Conservation (phyloP, 2,797 vertebrate species). For the Labeo calbasu region DNA sequence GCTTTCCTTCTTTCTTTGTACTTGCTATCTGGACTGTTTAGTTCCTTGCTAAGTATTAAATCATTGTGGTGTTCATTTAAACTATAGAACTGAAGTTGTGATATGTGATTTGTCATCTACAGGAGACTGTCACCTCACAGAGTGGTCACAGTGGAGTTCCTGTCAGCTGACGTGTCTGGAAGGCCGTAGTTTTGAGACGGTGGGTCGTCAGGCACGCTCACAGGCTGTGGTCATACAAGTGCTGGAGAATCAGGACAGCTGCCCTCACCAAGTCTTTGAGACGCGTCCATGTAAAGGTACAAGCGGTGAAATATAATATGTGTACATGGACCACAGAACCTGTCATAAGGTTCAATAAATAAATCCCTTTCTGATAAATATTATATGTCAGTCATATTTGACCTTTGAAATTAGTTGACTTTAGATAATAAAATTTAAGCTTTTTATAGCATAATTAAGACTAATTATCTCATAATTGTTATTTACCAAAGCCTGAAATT, state of each 20-base stretch:
- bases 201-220: conserved; percentile 88
- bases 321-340: no score
- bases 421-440: not conserved
- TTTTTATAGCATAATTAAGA: not conserved
- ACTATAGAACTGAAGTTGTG: not conserved
- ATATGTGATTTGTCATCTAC: conserved; percentile 6
- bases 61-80: not conserved
- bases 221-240: conserved; percentile 87
- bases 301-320: not conserved
- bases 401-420: not conserved
- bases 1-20: not conserved
- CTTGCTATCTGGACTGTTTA: no score
- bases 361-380: not conserved
- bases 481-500: not conserved
- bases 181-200: conserved; percentile 90
- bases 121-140: conserved; percentile 95
- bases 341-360: no score
- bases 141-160: conserved; percentile 94
- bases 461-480: not conserved
- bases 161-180: conserved; percentile 94
- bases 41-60: not conserved
- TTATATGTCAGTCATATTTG: not conserved
- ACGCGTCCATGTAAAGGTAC: conserved; percentile 92
- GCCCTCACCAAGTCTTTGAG: conserved; percentile 87
- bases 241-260: conserved; percentile 85